Base-by-base conservation (phyloP, 2,888 invertebrate species). In the Himalopsyche kuldschensis region DNA sequence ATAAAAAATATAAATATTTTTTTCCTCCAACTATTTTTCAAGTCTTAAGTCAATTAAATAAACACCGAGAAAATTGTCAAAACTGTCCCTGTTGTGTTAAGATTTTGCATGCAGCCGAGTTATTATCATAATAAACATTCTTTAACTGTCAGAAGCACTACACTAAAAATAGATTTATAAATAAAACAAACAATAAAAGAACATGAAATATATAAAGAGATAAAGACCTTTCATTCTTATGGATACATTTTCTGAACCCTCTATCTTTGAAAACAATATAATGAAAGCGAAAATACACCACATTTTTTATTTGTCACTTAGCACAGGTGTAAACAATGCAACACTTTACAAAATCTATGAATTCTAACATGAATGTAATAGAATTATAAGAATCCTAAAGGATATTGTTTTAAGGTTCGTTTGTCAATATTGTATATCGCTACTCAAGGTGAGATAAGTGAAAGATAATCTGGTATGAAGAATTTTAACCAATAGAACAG, bases 391-490 rank as follows among this genome's bases (percentile, higher is more conserved):
- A 30, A 78, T 48, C 27, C 41, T 30, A 41, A 69, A 46, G 47
- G 46, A 63, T 32, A 82, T 78, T 78, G 48, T 79, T 24, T 35
- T 31, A 48, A 69, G 32, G 48, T 30, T 55, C 48, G 75, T 82
- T 55, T 48, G 77, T 84, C 83, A 84, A 85, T 82, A 82, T 31
- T 48, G 63, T 41, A 80, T 84, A 80, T 82, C 82, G 41, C 80
- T 31, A 20, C 46, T 32, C 78, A 31, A 41, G 17, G 20, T 20
- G 63, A 85, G 85, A 85, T 83, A 85, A 80, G 77, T 80, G 75
- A 82, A 84, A 84, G 85, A 85, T 85, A 82, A 85, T 85, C 83
- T 78, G 24, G 31, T 80, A 48, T 79, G 69, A 82, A 82, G 77
- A 30, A 80, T 31, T 79, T 32, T 63, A 82, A 41, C 82, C 84